Evolutionary conservation across 2,797 vertebrate species (phyloP).

Genomic region (Limnodromus scolopaceus): DNA sequence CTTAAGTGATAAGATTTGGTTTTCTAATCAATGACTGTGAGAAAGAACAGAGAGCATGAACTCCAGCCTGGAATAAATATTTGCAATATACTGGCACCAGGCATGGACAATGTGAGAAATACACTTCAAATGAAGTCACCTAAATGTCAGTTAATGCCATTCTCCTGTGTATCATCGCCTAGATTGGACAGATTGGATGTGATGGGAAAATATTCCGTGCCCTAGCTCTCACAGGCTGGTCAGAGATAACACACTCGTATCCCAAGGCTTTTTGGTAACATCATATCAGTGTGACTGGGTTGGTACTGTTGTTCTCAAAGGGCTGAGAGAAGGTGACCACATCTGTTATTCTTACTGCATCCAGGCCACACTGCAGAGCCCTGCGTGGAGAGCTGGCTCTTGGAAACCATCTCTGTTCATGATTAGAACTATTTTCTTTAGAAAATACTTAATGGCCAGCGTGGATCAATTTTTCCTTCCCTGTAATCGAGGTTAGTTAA

Average conservation of each 20-base stretch:
- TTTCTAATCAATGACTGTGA: background rate
- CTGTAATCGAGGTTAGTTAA: slow-evolving; percentile 10
- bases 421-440: slow-evolving; percentile 29
- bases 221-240: background rate
- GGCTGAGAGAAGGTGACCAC: background rate
- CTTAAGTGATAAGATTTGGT: background rate
- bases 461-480: slow-evolving; percentile 4
- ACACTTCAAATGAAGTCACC: background rate
- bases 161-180: background rate
- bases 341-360: slow-evolving; percentile 16
- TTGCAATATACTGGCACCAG: rapidly evolving
- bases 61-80: background rate
- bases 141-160: background rate
- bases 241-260: background rate
- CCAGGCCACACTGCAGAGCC: background rate
- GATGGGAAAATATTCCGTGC: background rate
- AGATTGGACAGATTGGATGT: background rate
- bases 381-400: background rate
- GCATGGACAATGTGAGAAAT: background rate
- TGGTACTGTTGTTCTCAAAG: background rate
- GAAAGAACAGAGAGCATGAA: background rate
- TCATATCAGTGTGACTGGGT: background rate
- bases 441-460: background rate
- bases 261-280: background rate
- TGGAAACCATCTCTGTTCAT: background rate